Conservation (phyloP, 2,113 vertebrate species). For the Accipiter virgatus region DNA sequence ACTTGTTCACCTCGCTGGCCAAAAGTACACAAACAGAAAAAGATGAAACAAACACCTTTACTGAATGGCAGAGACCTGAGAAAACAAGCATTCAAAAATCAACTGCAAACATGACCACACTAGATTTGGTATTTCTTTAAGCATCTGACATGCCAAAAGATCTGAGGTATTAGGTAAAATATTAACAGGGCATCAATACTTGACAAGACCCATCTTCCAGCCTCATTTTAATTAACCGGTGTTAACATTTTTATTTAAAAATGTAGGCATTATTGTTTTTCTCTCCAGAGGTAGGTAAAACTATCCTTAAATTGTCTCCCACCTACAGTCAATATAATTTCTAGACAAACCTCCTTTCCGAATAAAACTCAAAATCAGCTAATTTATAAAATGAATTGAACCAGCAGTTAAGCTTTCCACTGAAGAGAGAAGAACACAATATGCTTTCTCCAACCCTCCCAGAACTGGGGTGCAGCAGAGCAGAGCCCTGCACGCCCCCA, state of each 20-base stretch:
- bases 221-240: not conserved
- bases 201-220: not conserved
- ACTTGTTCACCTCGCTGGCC: not conserved
- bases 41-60: not conserved
- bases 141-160: not conserved
- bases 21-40: not conserved
- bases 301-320: not conserved
- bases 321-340: not conserved
- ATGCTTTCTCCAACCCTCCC: accelerated
- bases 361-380: not conserved
- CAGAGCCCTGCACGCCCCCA: not conserved
- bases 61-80: not conserved
- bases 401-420: not conserved
- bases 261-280: not conserved
- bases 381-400: not conserved
- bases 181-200: not conserved
- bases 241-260: not conserved
- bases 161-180: not conserved
- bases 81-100: not conserved
- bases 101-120: accelerated
- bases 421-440: accelerated
- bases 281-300: not conserved
- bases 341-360: not conserved
- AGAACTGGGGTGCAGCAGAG: accelerated
- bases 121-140: not conserved